Base-by-base conservation (phyloP, 1,140 invertebrate species). In the Drosophila ohnishii region DNA sequence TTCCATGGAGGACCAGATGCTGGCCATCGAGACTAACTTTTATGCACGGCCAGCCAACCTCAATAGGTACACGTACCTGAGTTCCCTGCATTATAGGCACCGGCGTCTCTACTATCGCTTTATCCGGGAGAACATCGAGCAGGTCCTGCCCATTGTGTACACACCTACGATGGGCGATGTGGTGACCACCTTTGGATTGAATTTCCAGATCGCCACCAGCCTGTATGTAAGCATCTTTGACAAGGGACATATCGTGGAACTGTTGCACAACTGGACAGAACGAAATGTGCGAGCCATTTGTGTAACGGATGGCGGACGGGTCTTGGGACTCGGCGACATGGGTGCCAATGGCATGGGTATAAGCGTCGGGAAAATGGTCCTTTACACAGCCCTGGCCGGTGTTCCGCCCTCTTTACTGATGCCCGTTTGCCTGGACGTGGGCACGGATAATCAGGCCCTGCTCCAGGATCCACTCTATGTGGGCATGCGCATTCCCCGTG, bases 331-430 rank as follows among this genome's bases (percentile, higher is more conserved):
- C 8, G 98, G 98, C 5, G 98, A 99, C 92, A 92, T 98, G 35
- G 98, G 98, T 10, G 97, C 97, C 0, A 96, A 97, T 90, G 97
- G 97, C 13, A 99, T 99, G 97, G 98, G 98, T 70, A 99, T 99
- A 82, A 97, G 97, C 2, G 94, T 99, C 10, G 98, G 98, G 65
- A 99, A 99, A 93, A 92, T 99, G 59, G 94, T 97, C 1, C 92
- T 99, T 5, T 99, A 99, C 92, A 98, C 97, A 8, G 98, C 97
- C 0, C 92, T 99, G 42, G 97, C 96, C 50, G 97, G 97, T 37
- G 97, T 99, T 71, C 97, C 97, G 78, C 98, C 98, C 94, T 97
- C 69, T 95, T 96, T 19, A 82, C 97, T 97, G 84, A 92, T 99
- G 50, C 97, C 98, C 3, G 95, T 99, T 63, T 95, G 95, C 1